These are phyloP conservation scores for Nomada fucata DNA, from an alignment of 2,888 invertebrate genomes.

Conservation along the genomic window DNA sequence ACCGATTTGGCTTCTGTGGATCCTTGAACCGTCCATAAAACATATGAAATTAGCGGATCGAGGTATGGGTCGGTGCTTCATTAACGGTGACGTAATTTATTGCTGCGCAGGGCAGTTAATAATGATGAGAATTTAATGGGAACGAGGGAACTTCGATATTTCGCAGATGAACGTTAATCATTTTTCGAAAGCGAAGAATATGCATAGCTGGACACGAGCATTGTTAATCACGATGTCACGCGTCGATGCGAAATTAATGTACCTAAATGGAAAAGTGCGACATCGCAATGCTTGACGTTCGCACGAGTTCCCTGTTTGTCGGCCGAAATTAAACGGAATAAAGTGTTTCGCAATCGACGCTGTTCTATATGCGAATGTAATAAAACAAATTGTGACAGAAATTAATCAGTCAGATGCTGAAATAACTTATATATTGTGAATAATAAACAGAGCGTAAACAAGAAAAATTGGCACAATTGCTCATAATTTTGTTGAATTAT, in stretches of 20 bases:
- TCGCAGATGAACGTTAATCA: slow-evolving; percentile 48
- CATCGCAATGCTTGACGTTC: not conserved
- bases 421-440: too few species aligned
- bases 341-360: not conserved
- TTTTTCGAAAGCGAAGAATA: slow-evolving; percentile 35
- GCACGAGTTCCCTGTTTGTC: not conserved
- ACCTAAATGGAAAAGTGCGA: slow-evolving; percentile 11
- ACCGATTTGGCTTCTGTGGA: slow-evolving; percentile 33
- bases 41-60: slow-evolving; percentile 42
- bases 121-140: slow-evolving; percentile 55
- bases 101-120: slow-evolving; percentile 43
- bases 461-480: too few species aligned
- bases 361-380: not conserved
- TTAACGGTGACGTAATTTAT: slow-evolving; percentile 55
- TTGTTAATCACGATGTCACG: slow-evolving; percentile 44
- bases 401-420: too few species aligned
- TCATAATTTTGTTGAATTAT: too few species aligned
- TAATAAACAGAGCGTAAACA: too few species aligned
- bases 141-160: slow-evolving; percentile 46
- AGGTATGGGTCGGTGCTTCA: slow-evolving; percentile 38
- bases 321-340: not conserved
- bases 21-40: slow-evolving; percentile 50
- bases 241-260: slow-evolving; percentile 41
- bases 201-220: not conserved
- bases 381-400: too few species aligned